Base-by-base conservation (phyloP, 30 jellyfish, hydroid and myxozoan genomes). In the Aurelia coerulea region DNA sequence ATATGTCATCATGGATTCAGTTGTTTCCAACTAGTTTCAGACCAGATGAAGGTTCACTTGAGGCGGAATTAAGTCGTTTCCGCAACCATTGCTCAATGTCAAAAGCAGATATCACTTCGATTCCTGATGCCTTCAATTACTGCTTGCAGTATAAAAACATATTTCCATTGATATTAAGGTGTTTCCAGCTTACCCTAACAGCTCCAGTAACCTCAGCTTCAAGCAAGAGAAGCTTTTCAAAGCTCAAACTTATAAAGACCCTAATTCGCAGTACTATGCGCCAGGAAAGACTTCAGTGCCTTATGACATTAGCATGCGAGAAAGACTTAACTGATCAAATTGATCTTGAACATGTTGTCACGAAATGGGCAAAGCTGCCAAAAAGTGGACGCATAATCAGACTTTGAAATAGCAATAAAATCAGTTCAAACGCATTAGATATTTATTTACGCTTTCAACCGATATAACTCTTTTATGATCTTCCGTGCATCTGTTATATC, bases 311-410 rank as follows among this genome's bases (percentile, higher is more conserved):
- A 14, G 78, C 78, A 68, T 68, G 82, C 82, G 82, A 72, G 42
- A 75, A 75, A 53, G 86, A 75, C 56, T 46, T 75, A 75, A 75
- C 86, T 1, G 86, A 75, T 75, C 73, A 37, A 46, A 49, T 31
- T 75, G 80, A 58, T 35, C 89, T 58, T 14, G 89, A 78, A 7
- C 81, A 78, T 19, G 19, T 78, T 58, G 89, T 78, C 29, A 78
- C 65, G 68, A 78, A 78, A 62, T 78, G 89, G 83, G 68, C 89
- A 59, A 78, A 59, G 83, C 67, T 60, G 81, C 83, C 67, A 78
- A 58, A 78, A 78, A 29, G 65, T 19, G 89, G 89, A 58, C 81
- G 89, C 50, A 23, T 75, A 75, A 49, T 50, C 34, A 72, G 66
- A 34, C 67, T 72, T 72, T 72, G 67, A 37, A 72, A 4, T 2